Base-by-base conservation (phyloP, 2,888 invertebrate species). In the Mimumesa dahlbomi region DNA sequence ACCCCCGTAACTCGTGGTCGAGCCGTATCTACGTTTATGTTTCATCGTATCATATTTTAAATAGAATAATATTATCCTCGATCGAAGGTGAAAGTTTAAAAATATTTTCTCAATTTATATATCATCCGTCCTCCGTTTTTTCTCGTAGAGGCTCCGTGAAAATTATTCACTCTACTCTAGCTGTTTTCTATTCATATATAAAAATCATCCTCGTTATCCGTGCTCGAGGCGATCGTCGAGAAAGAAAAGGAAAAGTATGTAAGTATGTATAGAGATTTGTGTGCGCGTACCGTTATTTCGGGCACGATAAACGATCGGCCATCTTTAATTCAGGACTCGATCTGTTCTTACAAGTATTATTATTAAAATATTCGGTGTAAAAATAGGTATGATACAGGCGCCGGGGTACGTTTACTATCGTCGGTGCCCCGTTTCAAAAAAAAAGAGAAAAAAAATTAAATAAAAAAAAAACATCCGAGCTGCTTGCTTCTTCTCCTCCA, bases 331-430 rank as follows among this genome's bases (percentile, higher is more conserved):
- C n/a, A 52, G 45, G 49, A 16, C 36, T 31, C 45, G 45, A 18
- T 25, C 64, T 38, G 56, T 67, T 34, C 62, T 65, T 73, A 78
- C 71, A 78, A 78, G 56, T 70, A 71, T 50, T 46, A 45, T 79
- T 84, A 83, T 82, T 85, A 85, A 87, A 87, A 84, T 85, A 84
- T 83, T 86, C 83, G 83, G 85, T 88, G 88, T 87, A 88, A 88
- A 88, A 88, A 88, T 88, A 88, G 81, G 84, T 84, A 85, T 76
- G 84, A 81, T 82, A 77, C 73, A 73, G 64, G 61, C 59, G 56
- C 42, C 29, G 56, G 43, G 59, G 63, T 13, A 16, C 63, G 58
- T 11, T n/a, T 9, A 16, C 21, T 50, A n/a, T n/a, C 16, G 43
- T 21, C 36, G 48, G 14, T 42, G 53, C 69, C 50, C 66, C 18